Evolutionary conservation across 1,140 invertebrate genomes (phyloP).

Genomic region (Zaprionus inermis): DNA sequence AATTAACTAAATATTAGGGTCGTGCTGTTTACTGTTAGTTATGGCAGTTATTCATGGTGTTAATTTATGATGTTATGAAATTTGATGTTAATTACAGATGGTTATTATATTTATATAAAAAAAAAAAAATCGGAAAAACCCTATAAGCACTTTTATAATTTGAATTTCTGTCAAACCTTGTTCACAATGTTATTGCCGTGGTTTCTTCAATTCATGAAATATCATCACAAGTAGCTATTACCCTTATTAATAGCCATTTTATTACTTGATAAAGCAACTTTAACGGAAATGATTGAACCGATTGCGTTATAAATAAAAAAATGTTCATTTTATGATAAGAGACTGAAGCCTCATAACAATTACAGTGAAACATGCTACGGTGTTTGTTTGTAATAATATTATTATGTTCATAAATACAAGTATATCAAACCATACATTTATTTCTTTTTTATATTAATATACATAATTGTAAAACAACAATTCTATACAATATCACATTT

Average conservation of each 20-base stretch:
- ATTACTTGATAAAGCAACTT: background rate
- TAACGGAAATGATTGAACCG: background rate
- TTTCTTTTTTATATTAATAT: too few species aligned
- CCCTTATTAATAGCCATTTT: constrained; percentile 2
- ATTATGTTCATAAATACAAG: too few species aligned
- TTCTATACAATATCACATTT: too few species aligned
- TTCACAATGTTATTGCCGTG: background rate
- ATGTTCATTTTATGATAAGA: background rate
- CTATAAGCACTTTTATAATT: background rate
- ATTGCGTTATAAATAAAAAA: background rate
- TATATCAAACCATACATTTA: too few species aligned
- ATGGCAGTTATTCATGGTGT: background rate
- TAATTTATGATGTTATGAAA: background rate
- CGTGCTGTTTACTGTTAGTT: background rate
- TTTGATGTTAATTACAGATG: background rate
- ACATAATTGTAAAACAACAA: too few species aligned
- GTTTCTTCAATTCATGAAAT: background rate
- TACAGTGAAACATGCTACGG: background rate
- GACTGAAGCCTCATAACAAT: background rate
- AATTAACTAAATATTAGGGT: background rate
- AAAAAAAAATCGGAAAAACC: too few species aligned
- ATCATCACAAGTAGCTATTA: background rate
- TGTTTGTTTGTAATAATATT: too few species aligned
- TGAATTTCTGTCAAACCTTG: background rate
- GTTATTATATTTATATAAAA: too few species aligned